Base-by-base conservation (phyloP, 2,113 vertebrate genomes). In the Chrysochloris asiatica region DNA sequence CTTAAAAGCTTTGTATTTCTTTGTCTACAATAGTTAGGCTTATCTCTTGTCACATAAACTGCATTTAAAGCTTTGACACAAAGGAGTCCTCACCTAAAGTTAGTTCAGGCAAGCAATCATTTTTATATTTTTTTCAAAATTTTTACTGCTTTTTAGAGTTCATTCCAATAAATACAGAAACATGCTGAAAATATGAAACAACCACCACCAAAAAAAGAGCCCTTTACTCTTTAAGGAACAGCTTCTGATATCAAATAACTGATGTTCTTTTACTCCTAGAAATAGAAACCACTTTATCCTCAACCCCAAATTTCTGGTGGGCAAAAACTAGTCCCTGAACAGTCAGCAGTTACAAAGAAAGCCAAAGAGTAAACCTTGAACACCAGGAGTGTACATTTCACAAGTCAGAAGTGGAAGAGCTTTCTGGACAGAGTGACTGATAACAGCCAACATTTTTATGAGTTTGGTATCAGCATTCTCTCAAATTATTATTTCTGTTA, bases 11-110 rank as follows among this genome's bases (percentile, higher is more conserved):
- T 36, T 81, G 8, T 65, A 14, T 87, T 91, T 92, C 87, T 91
- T 84, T 88, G 82, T 84, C 80, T 82, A 14, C 72, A 0, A 65
- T 65, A 80, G 79, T 89, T 78, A 87, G 45, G 86, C 0, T 93
- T 71, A 45, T 63, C 71, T 45, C 71, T 96, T 83, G 78, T 61
- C 83, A 16, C 94, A 17, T 95, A 90, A 90, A 77, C 76, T 91
- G 13, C 69, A 79, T 89, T 78, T 94, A 94, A 94, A 86, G 93
- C 69, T 85, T 96, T 96, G 65, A 83, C 88, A 96, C 83, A 91
- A 96, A 96, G 92, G 75, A 95, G 87, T n/a, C 89, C 72, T 95
- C 72, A 83, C 91, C 91, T 65, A 73, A 95, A 97, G 92, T 69
- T 88, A 72, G 86, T 96, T 95, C 72, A 96, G 94, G 81, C 93